phyloP scores from a whole-genome alignment of 2,113 vertebrate genomes.

The Felis chaus region DNA sequence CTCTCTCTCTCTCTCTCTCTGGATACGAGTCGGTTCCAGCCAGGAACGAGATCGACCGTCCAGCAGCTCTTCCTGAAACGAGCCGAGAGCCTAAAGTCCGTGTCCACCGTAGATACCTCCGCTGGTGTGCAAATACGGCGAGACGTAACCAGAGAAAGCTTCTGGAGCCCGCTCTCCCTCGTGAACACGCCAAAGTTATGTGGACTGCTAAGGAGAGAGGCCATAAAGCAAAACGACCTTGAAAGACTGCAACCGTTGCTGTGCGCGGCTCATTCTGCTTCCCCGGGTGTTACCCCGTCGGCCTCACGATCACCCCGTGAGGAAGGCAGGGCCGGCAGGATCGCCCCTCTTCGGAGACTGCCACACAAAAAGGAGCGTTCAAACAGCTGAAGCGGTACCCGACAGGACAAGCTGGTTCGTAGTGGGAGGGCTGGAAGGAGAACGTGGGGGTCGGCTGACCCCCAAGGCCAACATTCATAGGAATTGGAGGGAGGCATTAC shows the following conservation, averaged over 20 bases:
- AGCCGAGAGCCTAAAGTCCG: slow-evolving; percentile 4
- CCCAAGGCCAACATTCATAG: not conserved
- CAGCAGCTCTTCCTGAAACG: not conserved
- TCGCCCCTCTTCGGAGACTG: not conserved
- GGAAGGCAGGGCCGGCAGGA: not conserved
- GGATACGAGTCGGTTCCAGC: not conserved
- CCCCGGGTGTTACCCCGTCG: not conserved
- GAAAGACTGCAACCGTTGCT: slow-evolving; percentile 42
- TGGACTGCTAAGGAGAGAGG: not conserved
- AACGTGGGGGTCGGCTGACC: not conserved
- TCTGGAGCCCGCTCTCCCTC: not conserved
- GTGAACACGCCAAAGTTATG: slow-evolving; percentile 46
- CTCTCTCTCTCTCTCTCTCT: not conserved
- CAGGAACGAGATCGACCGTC: not conserved
- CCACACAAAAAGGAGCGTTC: not conserved
- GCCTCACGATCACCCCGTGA: not conserved
- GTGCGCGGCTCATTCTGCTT: not conserved
- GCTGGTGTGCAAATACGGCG: slow-evolving; percentile 21
- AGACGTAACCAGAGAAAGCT: slow-evolving; percentile 25
- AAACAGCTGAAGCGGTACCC: not conserved
- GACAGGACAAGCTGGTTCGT: not conserved
- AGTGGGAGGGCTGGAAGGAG: not conserved
- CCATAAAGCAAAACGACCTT: slow-evolving; percentile 25
- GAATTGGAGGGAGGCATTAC: not conserved
- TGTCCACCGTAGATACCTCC: not conserved